Base-by-base conservation (phyloP, 2,797 vertebrate genomes). In the Poecilia wingei region DNA sequence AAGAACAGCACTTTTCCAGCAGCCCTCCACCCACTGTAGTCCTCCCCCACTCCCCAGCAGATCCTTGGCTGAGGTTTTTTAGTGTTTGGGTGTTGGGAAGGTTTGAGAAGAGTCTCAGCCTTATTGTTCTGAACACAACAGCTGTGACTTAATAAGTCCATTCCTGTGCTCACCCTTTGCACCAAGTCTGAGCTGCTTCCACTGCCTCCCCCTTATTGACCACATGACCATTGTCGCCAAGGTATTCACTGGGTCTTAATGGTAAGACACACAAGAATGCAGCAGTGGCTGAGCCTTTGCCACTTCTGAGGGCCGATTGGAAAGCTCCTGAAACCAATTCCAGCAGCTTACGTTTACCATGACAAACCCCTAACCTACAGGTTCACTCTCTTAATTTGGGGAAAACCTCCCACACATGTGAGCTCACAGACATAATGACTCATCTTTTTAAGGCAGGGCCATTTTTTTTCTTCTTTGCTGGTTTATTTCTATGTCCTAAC, bases 351-450 rank as follows among this genome's bases (percentile, higher is more conserved):
- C 78, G 89, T 94, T 94, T 94, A 94, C 90, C 85, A 88, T 91
- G 86, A 91, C 89, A 93, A 92, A 93, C 89, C 87, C 72, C 69
- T 93, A 93, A 94, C 93, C 94, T 93, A 33, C 74, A 86, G 86
- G 95, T 96, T 96, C 96, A 96, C 94, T 89, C 92, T 92, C 90
- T 86, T 88, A 88, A 95, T 95, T 94, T 90, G 78, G 90, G 86
- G 86, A 90, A 76, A 91, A 82, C 84, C 85, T 81, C 82, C 82
- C 77, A 77, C 84, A 77, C 80, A 87, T 82, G 61, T 55, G 47
- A 47, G 46, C 36, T 76, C 31, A 74, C 39, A 75, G 51, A 81
- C 8, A 82, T 51, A 78, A 80, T 74, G 77, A 83, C 49, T 61
- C 36, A 78, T 86, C 49, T 83, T 51, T 81, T 39, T 28, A 33